phyloP scores from a whole-genome alignment of 2,113 vertebrate species.

The Stomatorhinus ivindoensis region DNA sequence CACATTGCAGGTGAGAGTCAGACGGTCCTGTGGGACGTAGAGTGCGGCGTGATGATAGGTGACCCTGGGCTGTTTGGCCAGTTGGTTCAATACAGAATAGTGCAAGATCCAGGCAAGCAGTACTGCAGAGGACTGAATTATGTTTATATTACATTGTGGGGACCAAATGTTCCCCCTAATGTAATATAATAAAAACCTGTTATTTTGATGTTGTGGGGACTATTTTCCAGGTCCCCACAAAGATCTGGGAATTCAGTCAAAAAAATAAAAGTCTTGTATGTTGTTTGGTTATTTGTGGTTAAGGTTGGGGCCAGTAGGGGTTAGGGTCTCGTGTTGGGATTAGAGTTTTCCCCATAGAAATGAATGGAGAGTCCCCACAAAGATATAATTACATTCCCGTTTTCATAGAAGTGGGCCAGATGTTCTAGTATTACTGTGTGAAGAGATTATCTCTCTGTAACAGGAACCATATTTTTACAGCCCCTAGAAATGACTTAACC shows the following conservation, averaged over 20 bases:
- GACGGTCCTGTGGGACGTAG: not conserved
- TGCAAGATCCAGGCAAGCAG: not conserved
- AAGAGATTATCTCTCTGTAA: not conserved
- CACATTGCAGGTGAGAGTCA: constrained; percentile 10
- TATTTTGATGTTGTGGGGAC: no score
- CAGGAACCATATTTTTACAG: not conserved
- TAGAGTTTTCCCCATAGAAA: no score
- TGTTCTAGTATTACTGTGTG: not conserved
- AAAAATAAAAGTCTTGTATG: no score
- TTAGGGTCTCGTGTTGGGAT: no score
- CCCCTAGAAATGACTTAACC: not conserved
- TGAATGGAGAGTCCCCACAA: no score
- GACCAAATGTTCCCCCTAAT: no score
- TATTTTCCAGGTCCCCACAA: no score
- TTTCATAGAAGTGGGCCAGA: not conserved
- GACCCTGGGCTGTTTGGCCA: not conserved
- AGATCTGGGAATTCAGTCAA: no score
- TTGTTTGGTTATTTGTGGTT: no score
- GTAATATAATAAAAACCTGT: no score
- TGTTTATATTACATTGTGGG: no score
- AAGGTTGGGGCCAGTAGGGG: no score
- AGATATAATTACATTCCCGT: not conserved
- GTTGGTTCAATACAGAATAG: not conserved
- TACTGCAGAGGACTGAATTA: not conserved
- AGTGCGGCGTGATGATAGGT: constrained; percentile 4